Evolutionary conservation across 2,113 vertebrate species (phyloP).

Genomic region (Atherinomorus stipes): DNA sequence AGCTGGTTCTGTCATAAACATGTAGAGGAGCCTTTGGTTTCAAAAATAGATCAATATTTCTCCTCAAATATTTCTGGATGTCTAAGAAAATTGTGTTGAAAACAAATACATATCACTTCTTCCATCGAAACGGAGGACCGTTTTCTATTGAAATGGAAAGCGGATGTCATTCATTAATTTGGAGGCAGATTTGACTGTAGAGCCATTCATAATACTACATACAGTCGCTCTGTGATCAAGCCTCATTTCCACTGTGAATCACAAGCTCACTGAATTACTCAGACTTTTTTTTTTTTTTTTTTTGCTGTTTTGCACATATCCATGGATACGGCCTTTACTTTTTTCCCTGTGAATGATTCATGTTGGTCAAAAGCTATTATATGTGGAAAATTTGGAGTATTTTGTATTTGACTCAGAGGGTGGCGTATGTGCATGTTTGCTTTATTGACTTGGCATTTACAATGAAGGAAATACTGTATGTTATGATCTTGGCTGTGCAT

Average conservation of each 20-base stretch:
- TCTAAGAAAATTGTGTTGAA: slow-evolving; percentile 13
- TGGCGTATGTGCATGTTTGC: slow-evolving; percentile 33
- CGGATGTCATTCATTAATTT: slow-evolving; percentile 38
- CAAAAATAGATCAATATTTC: not conserved
- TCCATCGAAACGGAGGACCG: slow-evolving; percentile 19
- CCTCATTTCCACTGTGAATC: slow-evolving; percentile 76
- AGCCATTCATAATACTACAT: slow-evolving; percentile 47
- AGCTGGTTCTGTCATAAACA: slow-evolving; percentile 20
- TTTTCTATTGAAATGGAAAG: slow-evolving; percentile 48
- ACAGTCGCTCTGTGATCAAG: slow-evolving; percentile 48
- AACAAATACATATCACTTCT: slow-evolving; percentile 53
- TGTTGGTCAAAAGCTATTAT: slow-evolving; percentile 32
- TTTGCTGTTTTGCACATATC: slow-evolving; percentile 74
- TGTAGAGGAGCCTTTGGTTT: slow-evolving; percentile 5
- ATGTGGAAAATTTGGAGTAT: slow-evolving; percentile 49
- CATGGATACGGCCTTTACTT: slow-evolving; percentile 58
- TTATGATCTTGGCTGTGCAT: slow-evolving; percentile 59
- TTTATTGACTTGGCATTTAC: slow-evolving; percentile 35
- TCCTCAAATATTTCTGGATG: slow-evolving; percentile 15
- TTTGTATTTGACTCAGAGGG: slow-evolving; percentile 51
- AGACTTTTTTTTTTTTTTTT: slow-evolving; percentile 6
- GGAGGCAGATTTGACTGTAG: slow-evolving; percentile 30
- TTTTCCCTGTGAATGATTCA: slow-evolving; percentile 53
- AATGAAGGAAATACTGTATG: slow-evolving; percentile 44
- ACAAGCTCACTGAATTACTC: slow-evolving; percentile 55